phyloP scores from a whole-genome alignment of 1,140 invertebrate species.

The Diachasma alloeum region DNA sequence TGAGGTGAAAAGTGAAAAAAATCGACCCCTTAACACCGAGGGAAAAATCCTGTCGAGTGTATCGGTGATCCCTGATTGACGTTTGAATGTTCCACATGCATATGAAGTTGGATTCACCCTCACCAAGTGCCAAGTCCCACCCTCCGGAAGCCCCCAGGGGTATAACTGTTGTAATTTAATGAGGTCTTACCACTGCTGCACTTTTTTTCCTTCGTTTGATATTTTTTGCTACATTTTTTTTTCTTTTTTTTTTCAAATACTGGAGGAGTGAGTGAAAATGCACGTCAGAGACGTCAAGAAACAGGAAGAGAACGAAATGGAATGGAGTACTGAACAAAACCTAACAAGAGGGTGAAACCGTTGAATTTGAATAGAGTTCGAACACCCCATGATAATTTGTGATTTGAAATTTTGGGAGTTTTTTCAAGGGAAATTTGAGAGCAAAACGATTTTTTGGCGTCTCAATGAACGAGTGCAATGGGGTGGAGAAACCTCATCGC shows the following conservation, averaged over 20 bases:
- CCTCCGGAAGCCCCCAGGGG: constrained; percentile 26
- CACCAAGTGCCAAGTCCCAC: constrained; percentile 17
- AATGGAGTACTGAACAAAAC: not conserved
- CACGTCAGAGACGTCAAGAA: not conserved
- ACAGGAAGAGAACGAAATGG: constrained; percentile 7
- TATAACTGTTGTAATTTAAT: constrained; percentile 50
- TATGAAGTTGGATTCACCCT: constrained; percentile 25
- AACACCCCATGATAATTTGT: not conserved
- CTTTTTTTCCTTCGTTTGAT: constrained; percentile 2
- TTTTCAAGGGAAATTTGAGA: not conserved
- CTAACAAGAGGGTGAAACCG: not conserved
- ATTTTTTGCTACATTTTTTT: constrained; percentile 8
- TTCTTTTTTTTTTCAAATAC: constrained; percentile 7
- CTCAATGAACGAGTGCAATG: not conserved
- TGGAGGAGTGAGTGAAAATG: not conserved
- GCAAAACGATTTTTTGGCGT: not conserved
- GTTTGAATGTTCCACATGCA: constrained; percentile 47
- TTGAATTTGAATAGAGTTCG: not conserved
- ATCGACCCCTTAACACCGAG: not conserved
- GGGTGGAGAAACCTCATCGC: too few relatives aligned
- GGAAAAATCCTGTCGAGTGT: constrained; percentile 1
- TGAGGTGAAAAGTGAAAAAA: not conserved
- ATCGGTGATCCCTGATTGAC: constrained; percentile 42
- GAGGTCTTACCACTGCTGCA: constrained; percentile 35
- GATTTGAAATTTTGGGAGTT: constrained; percentile 1